phyloP scores from a whole-genome alignment of 1,140 invertebrate genomes.

The Rhizoglyphus robini region DNA sequence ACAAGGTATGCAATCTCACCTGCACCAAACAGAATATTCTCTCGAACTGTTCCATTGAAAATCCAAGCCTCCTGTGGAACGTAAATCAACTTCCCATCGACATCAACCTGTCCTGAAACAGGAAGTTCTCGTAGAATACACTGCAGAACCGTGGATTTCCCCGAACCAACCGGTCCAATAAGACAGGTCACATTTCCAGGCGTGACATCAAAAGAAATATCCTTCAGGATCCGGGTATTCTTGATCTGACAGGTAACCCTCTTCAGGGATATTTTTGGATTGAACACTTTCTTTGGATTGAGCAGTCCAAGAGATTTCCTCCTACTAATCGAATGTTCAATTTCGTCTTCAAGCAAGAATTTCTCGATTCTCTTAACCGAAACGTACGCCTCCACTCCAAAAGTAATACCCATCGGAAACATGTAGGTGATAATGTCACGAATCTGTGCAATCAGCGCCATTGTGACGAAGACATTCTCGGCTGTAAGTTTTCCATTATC shows the following conservation, averaged over 20 bases:
- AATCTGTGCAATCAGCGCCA: conserved; percentile 52
- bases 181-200: conserved; percentile 51
- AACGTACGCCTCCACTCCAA: conserved; percentile 37
- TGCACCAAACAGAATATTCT: conserved; percentile 76
- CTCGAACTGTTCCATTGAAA: conserved; percentile 47
- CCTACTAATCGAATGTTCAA: too few species aligned
- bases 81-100: conserved; percentile 10
- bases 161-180: conserved; percentile 61
- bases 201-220: conserved; percentile 48
- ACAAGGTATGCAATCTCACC: too few species aligned
- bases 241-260: conserved; percentile 22
- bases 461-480: too few species aligned
- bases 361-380: conserved; percentile 54
- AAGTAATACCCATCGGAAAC: conserved; percentile 54
- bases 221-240: conserved; percentile 32
- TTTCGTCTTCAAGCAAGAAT: conserved; percentile 52
- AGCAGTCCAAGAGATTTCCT: too few species aligned
- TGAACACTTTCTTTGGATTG: conserved; percentile 20
- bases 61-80: conserved; percentile 52
- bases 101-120: conserved; percentile 30
- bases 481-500: conserved; percentile 57
- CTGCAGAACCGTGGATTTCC: conserved; percentile 38
- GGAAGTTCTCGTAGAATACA: conserved; percentile 35
- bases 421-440: conserved; percentile 52
- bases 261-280: not conserved